A percentile compares a stretch with the other conserved stretches of the same genome.
Conservation (phyloP, 2,113 vertebrate species). For the Apteryx owenii region DNA sequence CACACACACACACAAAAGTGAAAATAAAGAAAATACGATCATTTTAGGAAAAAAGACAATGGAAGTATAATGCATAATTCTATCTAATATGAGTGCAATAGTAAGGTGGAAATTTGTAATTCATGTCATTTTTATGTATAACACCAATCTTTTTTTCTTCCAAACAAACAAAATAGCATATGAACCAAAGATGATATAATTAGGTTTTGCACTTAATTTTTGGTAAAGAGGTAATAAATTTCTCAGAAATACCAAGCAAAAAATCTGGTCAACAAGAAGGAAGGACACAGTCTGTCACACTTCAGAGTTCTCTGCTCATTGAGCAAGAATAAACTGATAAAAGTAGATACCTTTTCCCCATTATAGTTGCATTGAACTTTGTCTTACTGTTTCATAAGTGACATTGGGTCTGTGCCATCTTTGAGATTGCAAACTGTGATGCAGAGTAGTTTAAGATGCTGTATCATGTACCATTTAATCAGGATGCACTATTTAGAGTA, state of each 20-base stretch:
- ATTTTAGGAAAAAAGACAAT: background rate
- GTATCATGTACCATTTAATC: constrained; percentile 64
- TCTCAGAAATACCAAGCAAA: background rate
- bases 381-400: background rate
- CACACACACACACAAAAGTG: background rate
- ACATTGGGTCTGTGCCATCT: constrained; percentile 9
- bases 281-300: background rate
- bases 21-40: background rate
- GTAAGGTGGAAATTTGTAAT: background rate
- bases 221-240: background rate
- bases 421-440: constrained; percentile 13
- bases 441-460: constrained; percentile 31
- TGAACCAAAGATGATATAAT: background rate
- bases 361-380: background rate
- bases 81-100: background rate
- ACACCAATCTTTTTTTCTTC: background rate
- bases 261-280: background rate
- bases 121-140: background rate
- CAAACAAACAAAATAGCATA: background rate
- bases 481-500: constrained; percentile 24
- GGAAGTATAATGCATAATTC: background rate
- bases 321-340: background rate
- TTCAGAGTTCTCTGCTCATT: background rate
- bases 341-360: background rate
- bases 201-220: background rate